Evolutionary conservation across 2,797 vertebrate genomes (phyloP), one percentile per base, ranked within the genome.

Genomic region (Semotilus atromaculatus): DNA sequence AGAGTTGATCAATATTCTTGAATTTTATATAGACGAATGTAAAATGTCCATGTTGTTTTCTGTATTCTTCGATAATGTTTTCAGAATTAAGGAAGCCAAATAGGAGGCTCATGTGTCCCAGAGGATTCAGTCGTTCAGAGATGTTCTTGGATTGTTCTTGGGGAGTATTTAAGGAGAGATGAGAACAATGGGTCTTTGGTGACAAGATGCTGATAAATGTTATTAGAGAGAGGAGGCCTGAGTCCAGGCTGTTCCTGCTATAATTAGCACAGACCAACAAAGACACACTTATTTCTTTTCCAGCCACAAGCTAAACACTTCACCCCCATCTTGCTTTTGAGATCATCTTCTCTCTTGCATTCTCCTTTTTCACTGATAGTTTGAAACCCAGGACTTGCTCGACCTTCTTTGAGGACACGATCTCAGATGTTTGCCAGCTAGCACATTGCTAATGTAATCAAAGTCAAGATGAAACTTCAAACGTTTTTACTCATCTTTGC

Each of bases 251-350:
- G 72, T 68, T 85, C 81, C 81, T 85, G 81, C 85, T 87, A 88
- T 88, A 89, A 88, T 88, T 88, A 89, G 89, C 85, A 79, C 85
- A 87, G 51, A 81, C 76, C 83, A 89, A 84, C 85, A 86, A 85
- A 86, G 74, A 80, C 38, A 83, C 75, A 78, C 74, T 71, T 45
- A 66, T 82, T 84, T 81, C 67, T 79, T 48, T 48, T 76, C 40
- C 51, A 85, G n/a, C 55, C 83, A 80, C 67, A 48, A 85, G 71
- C 86, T 45, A 53, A 62, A 85, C 64, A 53, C 79, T 60, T 66
- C 68, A 80, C 36, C 67, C 66, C 43, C 62, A 67, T 58, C 76
- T 88, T 85, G 70, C 71, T 81, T 83, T 83, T 80, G 80, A 34
- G 77, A 83, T 88, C 51, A 67, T 66, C 79, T 31, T 80, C 83